Base-by-base conservation (phyloP, 2,888 invertebrate species). In the Onthophagus sagittarius region DNA sequence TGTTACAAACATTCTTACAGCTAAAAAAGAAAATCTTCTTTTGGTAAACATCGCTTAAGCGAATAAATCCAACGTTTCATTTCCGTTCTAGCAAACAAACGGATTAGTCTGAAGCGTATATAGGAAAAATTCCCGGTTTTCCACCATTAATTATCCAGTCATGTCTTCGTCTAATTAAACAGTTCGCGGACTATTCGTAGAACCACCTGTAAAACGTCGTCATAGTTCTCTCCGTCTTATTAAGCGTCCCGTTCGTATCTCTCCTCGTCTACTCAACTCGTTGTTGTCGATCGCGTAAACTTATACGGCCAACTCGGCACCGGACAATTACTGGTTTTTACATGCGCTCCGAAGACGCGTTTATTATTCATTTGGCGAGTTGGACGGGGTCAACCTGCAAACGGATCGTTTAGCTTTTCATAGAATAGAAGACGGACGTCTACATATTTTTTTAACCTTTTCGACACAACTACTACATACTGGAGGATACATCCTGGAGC, bases 281-380 rank as follows among this genome's bases (percentile, higher is more conserved):
- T 23, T 23, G 23, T 23, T 23, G 23, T 23, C 81, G 81, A 81
- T 81, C 81, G 82, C 82, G 80, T 81, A 76, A 77, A 77, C 82
- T 76, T 82, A 81, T 82, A 82, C 81, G 82, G 81, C 78, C 77
- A 79, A 77, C 78, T 67, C 23, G 67, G 9, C 64, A 23, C 6
- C 39, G 76, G 76, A 76, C 79, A 79, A 80, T 81, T 82, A 80
- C 82, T 75, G 77, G 78, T 81, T 82, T 81, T 82, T 82, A 78
- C 78, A 78, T 74, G 76, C 72, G 69, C 64, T 67, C 62, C 64
- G 74, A 73, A 76, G 67, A 32, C 67, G 23, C 23, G 67, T 67
- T 67, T 67, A 67, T 67, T 67, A 67, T 67, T 67, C 67, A 67
- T 67, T 67, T 67, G 67, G 15, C 63, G 63, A 14, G 2, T 23